phyloP scores from a whole-genome alignment of 2,888 invertebrate species.

The Drosophila melanosoma region DNA sequence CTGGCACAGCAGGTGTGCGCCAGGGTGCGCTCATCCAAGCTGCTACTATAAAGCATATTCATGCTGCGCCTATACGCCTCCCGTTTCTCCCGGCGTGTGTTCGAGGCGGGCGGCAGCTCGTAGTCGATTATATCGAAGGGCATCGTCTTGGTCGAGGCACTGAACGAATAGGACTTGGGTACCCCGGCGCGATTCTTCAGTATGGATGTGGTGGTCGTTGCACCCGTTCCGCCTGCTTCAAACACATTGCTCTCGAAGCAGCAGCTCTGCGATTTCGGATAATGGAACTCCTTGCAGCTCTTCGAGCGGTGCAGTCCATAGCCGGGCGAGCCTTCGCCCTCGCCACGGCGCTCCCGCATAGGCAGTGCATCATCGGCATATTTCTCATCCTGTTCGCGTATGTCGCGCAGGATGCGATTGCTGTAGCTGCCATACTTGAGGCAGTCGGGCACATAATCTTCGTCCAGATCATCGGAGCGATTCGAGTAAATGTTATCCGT shows the following conservation, averaged over 20 bases:
- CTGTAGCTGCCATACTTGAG: conserved; percentile 82
- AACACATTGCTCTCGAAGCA: conserved; percentile 83
- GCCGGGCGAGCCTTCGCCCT: conserved; percentile 81
- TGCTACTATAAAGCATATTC: conserved; percentile 81
- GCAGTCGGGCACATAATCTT: conserved; percentile 84
- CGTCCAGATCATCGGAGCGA: conserved; percentile 84
- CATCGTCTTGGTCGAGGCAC: conserved; percentile 83
- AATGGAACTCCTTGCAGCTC: conserved; percentile 84
- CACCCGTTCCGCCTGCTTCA: conserved; percentile 58
- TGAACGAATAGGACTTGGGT: conserved; percentile 85
- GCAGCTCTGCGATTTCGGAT: conserved; percentile 85
- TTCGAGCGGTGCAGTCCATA: conserved; percentile 83
- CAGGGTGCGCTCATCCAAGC: conserved; percentile 73
- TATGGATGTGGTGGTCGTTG: conserved; percentile 74
- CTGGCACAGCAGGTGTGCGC: conserved; percentile 82
- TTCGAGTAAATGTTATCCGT: conserved; percentile 85
- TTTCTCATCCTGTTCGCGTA: conserved; percentile 82
- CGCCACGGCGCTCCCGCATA: conserved; percentile 74
- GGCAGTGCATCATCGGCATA: conserved; percentile 62
- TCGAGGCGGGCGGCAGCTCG: conserved; percentile 81
- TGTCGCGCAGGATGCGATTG: conserved; percentile 81
- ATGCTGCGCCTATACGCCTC: conserved; percentile 82
- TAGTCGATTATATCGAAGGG: conserved; percentile 85
- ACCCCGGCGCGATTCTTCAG: conserved; percentile 81
- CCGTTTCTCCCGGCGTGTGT: conserved; percentile 81